Evolutionary conservation across 1,140 invertebrate species (phyloP).

Genomic region (Marisa cornuarietis): DNA sequence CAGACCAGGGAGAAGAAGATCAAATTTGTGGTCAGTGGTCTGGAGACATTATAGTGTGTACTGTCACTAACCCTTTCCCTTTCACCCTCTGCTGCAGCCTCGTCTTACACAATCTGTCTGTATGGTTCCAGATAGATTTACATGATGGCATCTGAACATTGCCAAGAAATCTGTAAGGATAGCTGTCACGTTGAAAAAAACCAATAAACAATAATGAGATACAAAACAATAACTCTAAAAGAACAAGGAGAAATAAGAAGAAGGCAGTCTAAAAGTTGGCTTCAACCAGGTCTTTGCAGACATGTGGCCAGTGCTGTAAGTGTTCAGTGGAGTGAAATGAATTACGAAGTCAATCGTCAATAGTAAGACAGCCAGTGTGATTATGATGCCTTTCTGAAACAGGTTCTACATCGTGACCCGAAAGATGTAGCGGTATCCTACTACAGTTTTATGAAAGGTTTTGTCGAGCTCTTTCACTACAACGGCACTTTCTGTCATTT

Average conservation of each 20-base stretch:
- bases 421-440: not conserved
- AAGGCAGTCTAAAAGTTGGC: not conserved
- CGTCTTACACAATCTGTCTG: too few relatives aligned
- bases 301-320: not conserved
- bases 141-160: too few relatives aligned
- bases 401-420: slow-evolving; percentile 2
- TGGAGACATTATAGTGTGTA: too few relatives aligned
- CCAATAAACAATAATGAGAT: too few relatives aligned
- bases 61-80: too few relatives aligned
- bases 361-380: not conserved
- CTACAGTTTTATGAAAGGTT: not conserved
- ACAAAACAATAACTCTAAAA: too few relatives aligned
- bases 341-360: not conserved
- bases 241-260: not conserved
- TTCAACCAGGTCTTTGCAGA: slow-evolving; percentile 3
- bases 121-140: too few relatives aligned
- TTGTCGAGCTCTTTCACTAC: not conserved
- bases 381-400: not conserved
- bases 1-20: not conserved
- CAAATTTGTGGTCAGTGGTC: not conserved
- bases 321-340: not conserved
- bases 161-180: too few relatives aligned
- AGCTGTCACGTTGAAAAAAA: too few relatives aligned
- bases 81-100: too few relatives aligned
- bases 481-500: not conserved